Conservation (phyloP, 1,140 invertebrate species). For the Acromyrmex heyeri region DNA sequence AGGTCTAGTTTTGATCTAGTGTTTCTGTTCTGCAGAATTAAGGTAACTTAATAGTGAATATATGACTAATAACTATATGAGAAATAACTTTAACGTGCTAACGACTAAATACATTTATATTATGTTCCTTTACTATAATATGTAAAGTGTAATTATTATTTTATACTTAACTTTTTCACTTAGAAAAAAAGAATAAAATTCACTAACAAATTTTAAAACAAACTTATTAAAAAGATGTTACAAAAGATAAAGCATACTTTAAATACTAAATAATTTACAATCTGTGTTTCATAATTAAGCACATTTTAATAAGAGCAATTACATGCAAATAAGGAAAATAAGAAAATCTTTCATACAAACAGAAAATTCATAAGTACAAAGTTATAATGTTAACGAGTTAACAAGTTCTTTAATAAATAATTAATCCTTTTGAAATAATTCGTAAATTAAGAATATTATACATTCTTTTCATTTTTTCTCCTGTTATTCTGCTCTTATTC, state of each 20-base stretch:
- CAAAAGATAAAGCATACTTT: background rate
- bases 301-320: constrained; percentile 2
- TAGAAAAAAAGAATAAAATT: background rate
- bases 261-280: background rate
- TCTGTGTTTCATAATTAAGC: background rate
- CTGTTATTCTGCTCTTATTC: background rate
- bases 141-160: background rate
- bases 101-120: too few relatives aligned
- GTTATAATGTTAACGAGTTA: background rate
- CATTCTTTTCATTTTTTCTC: background rate
- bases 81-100: too few relatives aligned
- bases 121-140: background rate
- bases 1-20: background rate
- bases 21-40: background rate
- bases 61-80: background rate
- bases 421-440: background rate
- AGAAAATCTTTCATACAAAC: background rate
- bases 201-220: background rate
- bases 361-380: background rate
- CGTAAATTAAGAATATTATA: background rate
- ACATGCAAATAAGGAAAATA: background rate
- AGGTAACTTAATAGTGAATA: background rate
- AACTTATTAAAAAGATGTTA: background rate
- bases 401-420: background rate
- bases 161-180: background rate